A percentile compares a stretch with the other conserved stretches of the same genome.
Conservation (phyloP, 2,888 invertebrate species). For the Mythimna loreyi region DNA sequence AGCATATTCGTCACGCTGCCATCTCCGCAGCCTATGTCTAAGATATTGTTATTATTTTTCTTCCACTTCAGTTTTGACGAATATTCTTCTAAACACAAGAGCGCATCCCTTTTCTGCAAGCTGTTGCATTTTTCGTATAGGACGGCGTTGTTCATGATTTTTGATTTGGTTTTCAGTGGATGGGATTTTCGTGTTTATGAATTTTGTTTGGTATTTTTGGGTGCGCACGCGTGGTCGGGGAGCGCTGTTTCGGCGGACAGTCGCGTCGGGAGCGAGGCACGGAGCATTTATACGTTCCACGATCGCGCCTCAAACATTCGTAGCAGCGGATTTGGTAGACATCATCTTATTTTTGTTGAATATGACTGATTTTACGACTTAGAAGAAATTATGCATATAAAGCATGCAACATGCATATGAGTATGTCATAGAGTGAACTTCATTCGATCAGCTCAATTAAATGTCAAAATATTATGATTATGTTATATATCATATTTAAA, state of each 20-base stretch:
- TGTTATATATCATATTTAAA: not conserved
- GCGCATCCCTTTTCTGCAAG: slow-evolving; percentile 91
- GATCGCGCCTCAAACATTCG: slow-evolving; percentile 68
- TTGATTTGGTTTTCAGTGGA: slow-evolving; percentile 15
- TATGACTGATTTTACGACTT: not conserved
- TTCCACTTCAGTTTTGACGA: slow-evolving; percentile 90
- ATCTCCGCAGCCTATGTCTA: slow-evolving; percentile 94
- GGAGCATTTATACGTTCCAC: slow-evolving; percentile 84
- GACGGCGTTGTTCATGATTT: slow-evolving; percentile 91
- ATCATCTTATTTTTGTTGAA: slow-evolving; percentile 31
- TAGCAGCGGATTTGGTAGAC: slow-evolving; percentile 62
- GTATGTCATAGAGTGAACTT: not conserved
- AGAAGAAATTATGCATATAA: not conserved
- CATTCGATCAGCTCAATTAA: not conserved
- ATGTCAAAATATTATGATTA: no score
- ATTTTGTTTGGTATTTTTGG: slow-evolving; percentile 61
- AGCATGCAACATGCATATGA: not conserved
- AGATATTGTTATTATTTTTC: slow-evolving; percentile 77
- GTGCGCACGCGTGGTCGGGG: slow-evolving; percentile 77
- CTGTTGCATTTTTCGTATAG: slow-evolving; percentile 93
- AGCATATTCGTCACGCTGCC: slow-evolving; percentile 92
- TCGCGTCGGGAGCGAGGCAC: slow-evolving; percentile 75
- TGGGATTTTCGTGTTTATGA: slow-evolving; percentile 30
- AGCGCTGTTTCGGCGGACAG: slow-evolving; percentile 82
- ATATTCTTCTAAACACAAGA: slow-evolving; percentile 91